Evolutionary conservation across 2,113 vertebrate species (phyloP).

Genomic region (Catharus fuscescens): DNA sequence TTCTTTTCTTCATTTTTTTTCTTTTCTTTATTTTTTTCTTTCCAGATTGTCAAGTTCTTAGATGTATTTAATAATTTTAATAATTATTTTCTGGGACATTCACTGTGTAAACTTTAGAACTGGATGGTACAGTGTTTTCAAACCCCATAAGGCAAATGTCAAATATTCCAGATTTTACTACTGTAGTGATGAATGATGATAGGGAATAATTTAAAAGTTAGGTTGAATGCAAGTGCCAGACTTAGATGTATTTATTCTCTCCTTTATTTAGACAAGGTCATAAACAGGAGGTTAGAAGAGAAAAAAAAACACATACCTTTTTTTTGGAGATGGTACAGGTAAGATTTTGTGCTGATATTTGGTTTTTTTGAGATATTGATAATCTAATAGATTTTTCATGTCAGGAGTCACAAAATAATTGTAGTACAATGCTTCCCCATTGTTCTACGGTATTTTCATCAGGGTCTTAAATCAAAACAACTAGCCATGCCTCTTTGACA

Average conservation of each 20-base stretch:
- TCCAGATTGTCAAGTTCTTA: accelerated
- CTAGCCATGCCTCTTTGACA: not conserved
- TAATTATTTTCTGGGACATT: not conserved
- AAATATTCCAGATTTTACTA: not conserved
- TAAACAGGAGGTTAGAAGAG: not conserved
- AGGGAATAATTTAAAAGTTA: not conserved
- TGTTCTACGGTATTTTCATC: not conserved
- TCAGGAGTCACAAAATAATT: not conserved
- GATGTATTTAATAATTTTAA: not conserved
- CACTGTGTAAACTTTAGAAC: not conserved
- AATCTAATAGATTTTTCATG: not conserved
- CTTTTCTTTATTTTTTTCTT: too few relatives aligned
- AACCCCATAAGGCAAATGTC: not conserved
- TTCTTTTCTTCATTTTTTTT: too few relatives aligned
- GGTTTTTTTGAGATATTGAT: accelerated
- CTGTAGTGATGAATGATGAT: too few relatives aligned
- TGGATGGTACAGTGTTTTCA: not conserved
- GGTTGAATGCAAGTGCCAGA: not conserved
- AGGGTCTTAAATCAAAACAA: not conserved
- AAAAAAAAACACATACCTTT: not conserved
- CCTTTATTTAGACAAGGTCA: not conserved
- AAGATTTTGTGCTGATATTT: not conserved
- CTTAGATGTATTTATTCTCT: not conserved
- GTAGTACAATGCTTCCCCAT: not conserved
- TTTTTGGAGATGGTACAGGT: not conserved